Base-by-base conservation (phyloP, 1,140 invertebrate species). In the Hypsibius dujardini region DNA sequence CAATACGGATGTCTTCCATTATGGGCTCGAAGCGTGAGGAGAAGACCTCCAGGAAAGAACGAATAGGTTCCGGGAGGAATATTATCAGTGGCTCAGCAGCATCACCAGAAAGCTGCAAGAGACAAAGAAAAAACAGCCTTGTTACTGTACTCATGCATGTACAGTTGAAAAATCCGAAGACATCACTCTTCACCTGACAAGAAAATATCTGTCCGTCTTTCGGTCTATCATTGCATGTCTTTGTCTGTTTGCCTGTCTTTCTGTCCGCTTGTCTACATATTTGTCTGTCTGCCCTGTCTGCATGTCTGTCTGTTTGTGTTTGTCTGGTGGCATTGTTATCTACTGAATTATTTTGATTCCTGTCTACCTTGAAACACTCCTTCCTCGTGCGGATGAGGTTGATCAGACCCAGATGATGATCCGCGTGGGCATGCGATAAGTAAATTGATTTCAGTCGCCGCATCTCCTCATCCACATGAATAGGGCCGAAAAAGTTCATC, bases 391-490 rank as follows among this genome's bases (percentile, higher is more conserved):
- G 12, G 3, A 92, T 74, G n/a, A 92, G 74, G 15, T 85, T 85
- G 72, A 91, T 85, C 2, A 84, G 74, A 28, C 84, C 93, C 74
- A 95, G 85, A 77, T 96, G 93, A 83, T 97, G 94, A 80, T 97
- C 94, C 1, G 91, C 92, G 78, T 97, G 93, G 69, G 93, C 78
- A 82, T 97, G 94, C 7, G 92, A 95, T 14, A 96, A 80, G 78
- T 89, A 96, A 69, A 96, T 82, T 0, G 84, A 87, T 70, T 79
- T 78, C 12, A 95, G 78, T 3, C 86, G 85, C 1, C 78, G 78
- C 1, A 96, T 78, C 72, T 93, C 81, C 2, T 82, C 71, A 59
- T 84, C 78, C 1, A 84, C 79, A 72, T 83, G 76, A 14, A 84
- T 79, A 1, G 79, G 76, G 1, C 93, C 93, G 80, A 84, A 95